Percentiles rank a stretch among this genome's conserved stretches.
These are phyloP conservation scores for Aeoliscus strigatus DNA, from an alignment of 2,797 vertebrate species.

Conservation along the genomic window DNA sequence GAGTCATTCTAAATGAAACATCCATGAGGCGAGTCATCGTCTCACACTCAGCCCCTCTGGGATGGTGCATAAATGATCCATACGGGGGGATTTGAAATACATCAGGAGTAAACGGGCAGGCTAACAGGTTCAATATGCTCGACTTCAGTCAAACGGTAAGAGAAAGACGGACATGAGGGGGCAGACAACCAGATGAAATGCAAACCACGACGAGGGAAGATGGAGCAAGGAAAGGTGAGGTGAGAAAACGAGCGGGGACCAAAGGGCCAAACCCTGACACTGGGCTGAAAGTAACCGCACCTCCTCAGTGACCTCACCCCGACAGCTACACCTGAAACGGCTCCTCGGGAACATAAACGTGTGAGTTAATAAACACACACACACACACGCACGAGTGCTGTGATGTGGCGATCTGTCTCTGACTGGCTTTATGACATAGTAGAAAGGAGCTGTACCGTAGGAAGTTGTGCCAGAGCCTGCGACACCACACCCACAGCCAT, in stretches of 20 bases:
- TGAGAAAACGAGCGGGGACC: too few relatives aligned
- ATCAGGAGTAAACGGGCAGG: slow-evolving; percentile 28
- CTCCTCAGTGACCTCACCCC: slow-evolving; percentile 20
- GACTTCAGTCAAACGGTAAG: slow-evolving; percentile 19
- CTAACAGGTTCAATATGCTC: slow-evolving; percentile 16
- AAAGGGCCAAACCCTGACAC: too few relatives aligned
- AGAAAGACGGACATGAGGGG: slow-evolving; percentile 8
- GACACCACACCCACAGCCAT: slow-evolving; percentile 61
- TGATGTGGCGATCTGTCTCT: slow-evolving; percentile 66
- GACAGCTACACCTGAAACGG: too few relatives aligned
- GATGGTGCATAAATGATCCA: slow-evolving; percentile 41
- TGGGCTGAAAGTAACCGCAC: too few relatives aligned
- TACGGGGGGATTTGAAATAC: slow-evolving; percentile 44
- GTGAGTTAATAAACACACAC: slow-evolving; percentile 6
- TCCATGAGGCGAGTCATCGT: slow-evolving; percentile 50
- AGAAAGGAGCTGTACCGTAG: slow-evolving; percentile 52
- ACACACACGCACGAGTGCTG: slow-evolving; percentile 21
- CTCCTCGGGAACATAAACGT: background rate
- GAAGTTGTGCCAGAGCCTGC: slow-evolving; percentile 62
- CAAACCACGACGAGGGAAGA: slow-evolving; percentile 22
- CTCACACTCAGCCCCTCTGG: slow-evolving; percentile 30
- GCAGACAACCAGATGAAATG: slow-evolving; percentile 6
- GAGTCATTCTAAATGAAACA: slow-evolving; percentile 57
- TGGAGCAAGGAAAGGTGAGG: slow-evolving; percentile 20
- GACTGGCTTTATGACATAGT: slow-evolving; percentile 64